phyloP scores from a whole-genome alignment of 2,888 invertebrate species.

The Parapristionchus giblindavisi region DNA sequence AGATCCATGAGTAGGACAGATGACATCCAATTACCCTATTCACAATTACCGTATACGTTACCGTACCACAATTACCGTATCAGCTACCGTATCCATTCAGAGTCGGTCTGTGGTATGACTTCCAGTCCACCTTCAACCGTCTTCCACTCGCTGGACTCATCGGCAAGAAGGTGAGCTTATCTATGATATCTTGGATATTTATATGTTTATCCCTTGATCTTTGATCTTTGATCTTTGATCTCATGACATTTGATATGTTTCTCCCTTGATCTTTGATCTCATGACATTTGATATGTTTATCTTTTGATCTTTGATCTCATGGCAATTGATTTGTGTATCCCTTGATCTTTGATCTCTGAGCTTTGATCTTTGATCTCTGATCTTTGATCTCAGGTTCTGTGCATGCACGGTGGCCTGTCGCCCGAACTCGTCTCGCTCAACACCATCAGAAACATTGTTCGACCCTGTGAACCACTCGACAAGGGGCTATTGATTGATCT shows the following conservation, averaged over 20 bases:
- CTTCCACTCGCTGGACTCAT: slow-evolving; percentile 64
- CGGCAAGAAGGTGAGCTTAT: slow-evolving; percentile 49
- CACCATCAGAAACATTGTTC: slow-evolving; percentile 52
- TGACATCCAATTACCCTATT: background rate
- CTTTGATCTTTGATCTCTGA: background rate
- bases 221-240: background rate
- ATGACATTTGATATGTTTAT: no score
- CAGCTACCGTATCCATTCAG: slow-evolving; percentile 36
- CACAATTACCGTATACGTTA: background rate
- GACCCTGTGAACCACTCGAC: slow-evolving; percentile 61
- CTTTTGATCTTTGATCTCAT: slow-evolving; percentile 15
- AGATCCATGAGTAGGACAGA: no score
- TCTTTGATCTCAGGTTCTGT: slow-evolving; percentile 47
- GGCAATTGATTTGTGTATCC: background rate
- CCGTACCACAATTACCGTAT: background rate
- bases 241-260: no score
- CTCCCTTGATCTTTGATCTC: background rate
- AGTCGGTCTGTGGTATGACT: slow-evolving; percentile 65
- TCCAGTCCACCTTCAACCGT: slow-evolving; percentile 61
- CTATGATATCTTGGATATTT: no score
- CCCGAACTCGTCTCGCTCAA: slow-evolving; percentile 57
- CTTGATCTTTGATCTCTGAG: background rate
- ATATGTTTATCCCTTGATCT: no score
- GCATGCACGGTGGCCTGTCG: slow-evolving; percentile 64
- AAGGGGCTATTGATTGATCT: slow-evolving; percentile 60